Percentiles rank a stretch among this genome's conserved stretches.
Evolutionary conservation across 2,113 vertebrate species (phyloP).

Genomic region (Rhinolophus sinicus): DNA sequence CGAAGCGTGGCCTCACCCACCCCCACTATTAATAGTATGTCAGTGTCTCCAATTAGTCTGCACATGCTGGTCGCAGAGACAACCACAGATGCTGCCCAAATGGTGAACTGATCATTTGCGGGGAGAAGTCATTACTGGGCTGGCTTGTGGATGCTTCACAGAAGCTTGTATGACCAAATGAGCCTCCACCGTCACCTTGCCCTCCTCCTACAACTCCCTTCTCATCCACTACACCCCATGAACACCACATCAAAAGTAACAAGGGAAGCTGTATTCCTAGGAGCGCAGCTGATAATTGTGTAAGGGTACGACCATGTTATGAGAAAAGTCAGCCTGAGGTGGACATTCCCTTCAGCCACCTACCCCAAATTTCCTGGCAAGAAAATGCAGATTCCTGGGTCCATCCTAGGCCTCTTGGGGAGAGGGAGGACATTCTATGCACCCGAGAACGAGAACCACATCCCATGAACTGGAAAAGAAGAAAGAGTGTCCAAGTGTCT

Average conservation of each 20-base stretch:
- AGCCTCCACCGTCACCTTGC: accelerated
- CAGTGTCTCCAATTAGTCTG: background rate
- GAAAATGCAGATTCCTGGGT: background rate
- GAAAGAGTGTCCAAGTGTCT: background rate
- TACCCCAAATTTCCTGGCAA: background rate
- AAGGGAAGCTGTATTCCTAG: background rate
- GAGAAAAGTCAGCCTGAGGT: background rate
- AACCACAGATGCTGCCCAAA: background rate
- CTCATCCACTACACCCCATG: too few relatives aligned
- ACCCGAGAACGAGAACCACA: background rate
- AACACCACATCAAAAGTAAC: background rate
- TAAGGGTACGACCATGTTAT: background rate
- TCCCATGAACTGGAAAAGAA: background rate
- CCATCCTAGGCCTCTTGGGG: background rate
- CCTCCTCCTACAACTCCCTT: background rate
- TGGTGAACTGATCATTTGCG: accelerated
- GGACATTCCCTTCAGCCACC: background rate
- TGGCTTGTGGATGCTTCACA: background rate
- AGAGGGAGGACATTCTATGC: background rate
- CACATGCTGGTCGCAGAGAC: background rate
- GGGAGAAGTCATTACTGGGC: background rate
- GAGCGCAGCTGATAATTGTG: background rate
- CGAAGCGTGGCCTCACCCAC: background rate
- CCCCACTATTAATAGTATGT: background rate
- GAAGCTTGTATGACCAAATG: background rate